A percentile compares a stretch with the other conserved stretches of the same genome.
Conservation (phyloP, 2,888 invertebrate genomes). For the Dendrolimus pini region DNA sequence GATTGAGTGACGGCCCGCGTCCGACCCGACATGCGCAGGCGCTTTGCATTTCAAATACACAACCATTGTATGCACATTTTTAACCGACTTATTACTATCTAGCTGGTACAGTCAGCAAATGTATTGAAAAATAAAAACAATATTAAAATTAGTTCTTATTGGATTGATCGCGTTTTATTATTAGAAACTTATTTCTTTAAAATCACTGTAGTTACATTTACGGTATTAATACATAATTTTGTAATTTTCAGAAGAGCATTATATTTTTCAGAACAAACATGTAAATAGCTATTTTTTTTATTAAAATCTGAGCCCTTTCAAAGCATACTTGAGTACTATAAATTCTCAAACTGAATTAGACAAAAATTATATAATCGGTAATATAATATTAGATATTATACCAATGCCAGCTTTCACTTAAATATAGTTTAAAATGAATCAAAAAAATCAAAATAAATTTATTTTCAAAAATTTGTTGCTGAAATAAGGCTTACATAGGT, state of each 20-base stretch:
- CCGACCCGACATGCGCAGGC: slow-evolving; percentile 47
- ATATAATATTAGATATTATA: no score
- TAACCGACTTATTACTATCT: slow-evolving; percentile 69
- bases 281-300: no score
- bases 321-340: no score
- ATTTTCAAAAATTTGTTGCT: no score
- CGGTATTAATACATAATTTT: background rate
- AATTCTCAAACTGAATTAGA: no score
- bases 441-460: no score
- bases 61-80: slow-evolving; percentile 75
- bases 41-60: slow-evolving; percentile 71
- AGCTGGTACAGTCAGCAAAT: slow-evolving; percentile 39
- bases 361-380: no score
- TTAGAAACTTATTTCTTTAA: background rate
- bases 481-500: no score
- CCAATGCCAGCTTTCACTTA: no score
- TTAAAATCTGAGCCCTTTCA: no score
- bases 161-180: no score
- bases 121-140: slow-evolving; percentile 4
- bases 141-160: background rate
- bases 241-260: background rate
- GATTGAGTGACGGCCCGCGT: slow-evolving; percentile 44
- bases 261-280: background rate
- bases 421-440: no score
- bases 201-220: background rate